Conservation (phyloP, 2,797 vertebrate species). For the Spondyliosoma cantharus region DNA sequence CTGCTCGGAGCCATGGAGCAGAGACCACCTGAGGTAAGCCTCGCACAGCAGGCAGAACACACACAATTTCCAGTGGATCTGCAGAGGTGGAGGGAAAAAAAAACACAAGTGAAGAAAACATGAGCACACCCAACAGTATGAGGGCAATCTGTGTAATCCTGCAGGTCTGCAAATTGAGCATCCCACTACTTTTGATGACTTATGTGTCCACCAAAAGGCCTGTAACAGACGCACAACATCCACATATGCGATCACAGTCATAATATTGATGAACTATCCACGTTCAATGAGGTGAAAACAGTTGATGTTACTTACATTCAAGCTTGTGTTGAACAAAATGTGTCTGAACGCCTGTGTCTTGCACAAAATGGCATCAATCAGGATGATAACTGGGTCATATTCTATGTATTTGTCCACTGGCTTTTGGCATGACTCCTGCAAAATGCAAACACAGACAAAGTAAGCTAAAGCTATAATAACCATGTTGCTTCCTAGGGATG, state of each 20-base stretch:
- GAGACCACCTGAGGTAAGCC: conserved; percentile 94
- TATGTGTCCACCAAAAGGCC: not conserved
- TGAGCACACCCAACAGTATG: not conserved
- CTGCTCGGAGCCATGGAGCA: conserved; percentile 89
- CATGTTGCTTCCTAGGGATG: not conserved
- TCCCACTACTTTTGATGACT: not conserved
- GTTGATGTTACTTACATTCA: conserved; percentile 87
- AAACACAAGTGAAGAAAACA: not conserved
- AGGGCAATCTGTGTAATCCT: not conserved
- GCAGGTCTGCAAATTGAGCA: not conserved
- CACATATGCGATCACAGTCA: no score
- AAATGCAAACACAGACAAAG: conserved; percentile 26
- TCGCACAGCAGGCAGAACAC: conserved; percentile 96
- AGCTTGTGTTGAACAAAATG: conserved; percentile 94
- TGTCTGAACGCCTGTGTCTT: conserved; percentile 97
- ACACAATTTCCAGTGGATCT: conserved; percentile 97
- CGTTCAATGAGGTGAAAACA: not conserved
- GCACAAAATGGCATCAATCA: conserved; percentile 96
- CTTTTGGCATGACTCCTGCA: conserved; percentile 94
- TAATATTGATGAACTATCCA: not conserved
- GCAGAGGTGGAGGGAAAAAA: not conserved
- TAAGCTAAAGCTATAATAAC: not conserved
- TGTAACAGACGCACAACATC: not conserved
- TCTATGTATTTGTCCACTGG: conserved; percentile 99
- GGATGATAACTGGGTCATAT: conserved; percentile 96